Base-by-base conservation (phyloP, 2,797 vertebrate species). In the Petrocephalus sullivani region DNA sequence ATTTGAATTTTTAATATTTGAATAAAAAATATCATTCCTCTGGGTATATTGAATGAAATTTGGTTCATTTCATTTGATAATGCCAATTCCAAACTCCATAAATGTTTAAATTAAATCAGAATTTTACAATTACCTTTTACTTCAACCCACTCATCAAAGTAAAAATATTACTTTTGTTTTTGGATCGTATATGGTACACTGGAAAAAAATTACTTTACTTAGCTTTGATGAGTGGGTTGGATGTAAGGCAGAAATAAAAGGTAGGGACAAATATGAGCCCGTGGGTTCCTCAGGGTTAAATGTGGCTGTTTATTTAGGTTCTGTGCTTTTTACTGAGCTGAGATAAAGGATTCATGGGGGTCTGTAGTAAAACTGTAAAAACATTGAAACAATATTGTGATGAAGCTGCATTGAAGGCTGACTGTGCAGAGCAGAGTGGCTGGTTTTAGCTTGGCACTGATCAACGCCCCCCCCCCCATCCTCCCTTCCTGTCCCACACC, bases 401-500 rank as follows among this genome's bases (percentile, higher is more conserved):
- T 67, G 60, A 87, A 88, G 46, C 41, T 21, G 78, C 49, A 46
- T 51, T 46, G n/a, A 53, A 84, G 41, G 16, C 41, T 84, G 81
- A 51, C 33, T 60, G 19, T 86, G 19, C 86, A 41, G 49, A 86
- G 64, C 57, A 41, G 85, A 61, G 86, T 87, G 49, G 89, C 49
- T 67, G 85, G 0, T 87, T 64, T n/a, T 3, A 64, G 61, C 23
- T 8, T 51, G 51, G 21, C 49, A 67, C 14, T 41, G 81, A 51
- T 81, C 12, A 49, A n/a, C 54, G 37, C 75, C 41, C 14, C 14
- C 64, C 37, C 19, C 64, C 5, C 21, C 87, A 41, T 41, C 37
- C 37, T 41, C 54, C 53, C 89, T 82, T 8, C 64, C 86, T 90
- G 87, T 71, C 86, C 83, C 88, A 89, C 91, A 94, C 91, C 93